Evolutionary conservation across 2,797 vertebrate species (phyloP).

Genomic region (Fringilla coelebs): DNA sequence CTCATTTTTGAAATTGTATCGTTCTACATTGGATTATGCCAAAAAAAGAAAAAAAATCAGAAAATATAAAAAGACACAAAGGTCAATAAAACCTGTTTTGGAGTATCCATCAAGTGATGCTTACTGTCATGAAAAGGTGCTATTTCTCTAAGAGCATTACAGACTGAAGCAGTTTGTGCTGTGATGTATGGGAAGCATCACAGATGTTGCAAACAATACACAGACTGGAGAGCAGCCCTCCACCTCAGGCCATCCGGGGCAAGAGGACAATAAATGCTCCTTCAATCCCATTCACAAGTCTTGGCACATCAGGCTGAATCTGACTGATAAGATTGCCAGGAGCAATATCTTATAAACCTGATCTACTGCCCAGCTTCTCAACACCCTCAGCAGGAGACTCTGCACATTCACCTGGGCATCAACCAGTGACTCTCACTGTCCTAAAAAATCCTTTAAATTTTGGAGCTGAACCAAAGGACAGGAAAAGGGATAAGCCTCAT

Average conservation of each 20-base stretch:
- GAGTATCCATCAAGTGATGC: conserved; percentile 21
- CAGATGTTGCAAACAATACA: background rate
- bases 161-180: background rate
- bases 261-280: conserved; percentile 1
- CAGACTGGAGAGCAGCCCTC: background rate
- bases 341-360: background rate
- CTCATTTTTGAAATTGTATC: background rate
- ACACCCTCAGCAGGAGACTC: background rate
- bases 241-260: background rate
- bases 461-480: background rate
- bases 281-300: background rate
- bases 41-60: conserved; percentile 24
- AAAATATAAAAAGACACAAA: conserved; percentile 1
- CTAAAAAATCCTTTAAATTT: background rate
- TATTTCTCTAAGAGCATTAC: background rate
- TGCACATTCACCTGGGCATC: background rate
- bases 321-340: background rate
- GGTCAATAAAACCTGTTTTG: background rate
- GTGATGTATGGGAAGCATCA: background rate
- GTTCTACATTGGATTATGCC: background rate
- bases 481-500: background rate
- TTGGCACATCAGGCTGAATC: background rate
- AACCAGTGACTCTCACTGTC: background rate
- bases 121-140: conserved; percentile 23
- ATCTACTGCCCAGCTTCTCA: background rate